phyloP scores from a whole-genome alignment of 2,888 invertebrate genomes.

The Malachius bipustulatus region DNA sequence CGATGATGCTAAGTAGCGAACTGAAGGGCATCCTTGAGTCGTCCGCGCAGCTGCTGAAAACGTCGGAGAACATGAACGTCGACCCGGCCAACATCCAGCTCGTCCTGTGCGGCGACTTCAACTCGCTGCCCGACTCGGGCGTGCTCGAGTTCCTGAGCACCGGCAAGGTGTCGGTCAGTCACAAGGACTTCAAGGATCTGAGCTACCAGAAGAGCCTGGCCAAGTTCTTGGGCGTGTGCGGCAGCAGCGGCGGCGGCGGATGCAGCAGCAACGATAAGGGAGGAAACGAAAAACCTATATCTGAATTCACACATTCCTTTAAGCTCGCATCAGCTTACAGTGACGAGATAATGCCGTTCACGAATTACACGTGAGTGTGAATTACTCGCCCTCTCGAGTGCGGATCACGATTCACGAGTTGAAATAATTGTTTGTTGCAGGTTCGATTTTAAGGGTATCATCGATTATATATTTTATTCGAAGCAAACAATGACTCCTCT shows the following conservation, averaged over 20 bases:
- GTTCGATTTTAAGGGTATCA: slow-evolving; percentile 98
- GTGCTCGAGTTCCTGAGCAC: slow-evolving; percentile 92
- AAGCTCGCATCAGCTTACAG: slow-evolving; percentile 91
- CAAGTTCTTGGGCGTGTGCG: slow-evolving; percentile 55
- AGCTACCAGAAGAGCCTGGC: slow-evolving; percentile 85
- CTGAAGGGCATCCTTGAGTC: slow-evolving; percentile 79
- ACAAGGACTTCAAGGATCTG: slow-evolving; percentile 93
- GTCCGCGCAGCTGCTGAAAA: slow-evolving; percentile 65
- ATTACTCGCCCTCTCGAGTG: no score
- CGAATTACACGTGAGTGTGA: slow-evolving; percentile 86
- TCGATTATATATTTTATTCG: slow-evolving; percentile 98
- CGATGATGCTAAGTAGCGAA: slow-evolving; percentile 97
- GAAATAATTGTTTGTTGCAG: slow-evolving; percentile 43
- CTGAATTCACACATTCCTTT: slow-evolving; percentile 92
- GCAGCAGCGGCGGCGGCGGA: no score
- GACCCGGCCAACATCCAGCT: slow-evolving; percentile 77
- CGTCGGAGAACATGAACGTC: slow-evolving; percentile 51
- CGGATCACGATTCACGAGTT: no score
- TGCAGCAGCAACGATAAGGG: no score
- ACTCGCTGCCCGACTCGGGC: slow-evolving; percentile 95
- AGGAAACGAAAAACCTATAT: slow-evolving; percentile 72
- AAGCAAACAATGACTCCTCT: slow-evolving; percentile 90
- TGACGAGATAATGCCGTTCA: slow-evolving; percentile 92
- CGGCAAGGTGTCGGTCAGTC: slow-evolving; percentile 81
- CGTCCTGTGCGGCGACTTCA: slow-evolving; percentile 94